A percentile compares a stretch with the other conserved stretches of the same genome.
phyloP scores from a whole-genome alignment of 2,113 vertebrate species.

The Morone saxatilis region DNA sequence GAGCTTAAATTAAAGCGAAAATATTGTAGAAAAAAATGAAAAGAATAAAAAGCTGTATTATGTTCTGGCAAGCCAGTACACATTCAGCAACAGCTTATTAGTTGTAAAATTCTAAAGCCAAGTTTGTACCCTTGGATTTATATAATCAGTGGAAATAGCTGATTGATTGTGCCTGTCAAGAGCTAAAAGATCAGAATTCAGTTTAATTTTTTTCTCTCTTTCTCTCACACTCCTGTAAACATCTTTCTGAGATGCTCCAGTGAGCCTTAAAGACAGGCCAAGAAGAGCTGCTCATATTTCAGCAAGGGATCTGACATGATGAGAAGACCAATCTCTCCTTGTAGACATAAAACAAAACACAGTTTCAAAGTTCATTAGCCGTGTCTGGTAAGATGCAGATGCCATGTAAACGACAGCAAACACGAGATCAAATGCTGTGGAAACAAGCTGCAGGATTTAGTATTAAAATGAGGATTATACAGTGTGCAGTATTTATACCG shows the following conservation, averaged over 20 bases:
- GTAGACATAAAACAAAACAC: constrained; percentile 39
- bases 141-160: background rate
- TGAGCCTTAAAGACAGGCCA: constrained; percentile 25
- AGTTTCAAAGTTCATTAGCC: constrained; percentile 71
- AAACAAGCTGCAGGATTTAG: background rate
- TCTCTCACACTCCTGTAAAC: constrained; percentile 29
- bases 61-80: background rate
- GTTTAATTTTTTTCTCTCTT: background rate
- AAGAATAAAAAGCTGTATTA: background rate
- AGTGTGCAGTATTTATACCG: background rate
- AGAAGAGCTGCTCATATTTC: background rate
- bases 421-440: constrained; percentile 39
- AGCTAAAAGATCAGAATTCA: constrained; percentile 4
- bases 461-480: constrained; percentile 19
- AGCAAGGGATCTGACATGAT: constrained; percentile 22
- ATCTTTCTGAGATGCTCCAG: constrained; percentile 31
- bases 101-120: background rate
- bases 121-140: constrained; percentile 2
- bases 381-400: constrained; percentile 44
- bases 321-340: constrained; percentile 5
- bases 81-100: background rate
- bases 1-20: background rate
- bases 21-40: background rate
- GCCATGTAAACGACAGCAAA: constrained; percentile 31
- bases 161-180: constrained; percentile 8